Evolutionary conservation across 2,113 vertebrate species (phyloP).

Genomic region (Petroica traversi): DNA sequence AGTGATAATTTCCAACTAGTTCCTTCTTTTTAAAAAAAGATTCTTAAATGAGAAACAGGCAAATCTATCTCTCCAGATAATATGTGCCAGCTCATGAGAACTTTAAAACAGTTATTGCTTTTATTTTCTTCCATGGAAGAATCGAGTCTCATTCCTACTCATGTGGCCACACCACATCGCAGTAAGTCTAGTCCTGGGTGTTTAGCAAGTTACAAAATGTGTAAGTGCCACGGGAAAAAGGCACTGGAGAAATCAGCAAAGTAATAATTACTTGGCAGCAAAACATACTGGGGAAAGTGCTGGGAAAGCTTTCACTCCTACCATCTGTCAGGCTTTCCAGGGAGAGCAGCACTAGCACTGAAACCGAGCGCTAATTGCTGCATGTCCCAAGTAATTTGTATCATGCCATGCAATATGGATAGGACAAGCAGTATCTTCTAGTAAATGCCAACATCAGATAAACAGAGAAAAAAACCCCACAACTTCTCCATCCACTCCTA

Average conservation of each 20-base stretch:
- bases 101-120: conserved; percentile 42
- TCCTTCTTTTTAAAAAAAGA: background rate
- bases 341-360: background rate
- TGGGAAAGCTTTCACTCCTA: conserved; percentile 30
- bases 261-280: conserved; percentile 55
- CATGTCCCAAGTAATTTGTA: conserved; percentile 59
- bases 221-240: background rate
- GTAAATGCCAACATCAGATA: conserved; percentile 43
- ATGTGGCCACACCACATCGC: background rate
- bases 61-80: conserved; percentile 18
- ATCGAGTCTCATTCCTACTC: background rate
- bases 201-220: background rate
- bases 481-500: background rate
- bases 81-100: background rate
- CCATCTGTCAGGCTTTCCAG: conserved; percentile 34
- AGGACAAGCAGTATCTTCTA: conserved; percentile 26
- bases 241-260: conserved; percentile 13
- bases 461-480: background rate
- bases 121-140: conserved; percentile 49
- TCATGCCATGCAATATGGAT: conserved; percentile 25
- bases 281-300: conserved; percentile 14
- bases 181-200: background rate
- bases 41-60: conserved; percentile 36
- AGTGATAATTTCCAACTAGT: conserved; percentile 38
- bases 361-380: conserved; percentile 40